These are phyloP conservation scores for Zaprionus davidi DNA, from an alignment of 1,140 invertebrate species.

Conservation along the genomic window DNA sequence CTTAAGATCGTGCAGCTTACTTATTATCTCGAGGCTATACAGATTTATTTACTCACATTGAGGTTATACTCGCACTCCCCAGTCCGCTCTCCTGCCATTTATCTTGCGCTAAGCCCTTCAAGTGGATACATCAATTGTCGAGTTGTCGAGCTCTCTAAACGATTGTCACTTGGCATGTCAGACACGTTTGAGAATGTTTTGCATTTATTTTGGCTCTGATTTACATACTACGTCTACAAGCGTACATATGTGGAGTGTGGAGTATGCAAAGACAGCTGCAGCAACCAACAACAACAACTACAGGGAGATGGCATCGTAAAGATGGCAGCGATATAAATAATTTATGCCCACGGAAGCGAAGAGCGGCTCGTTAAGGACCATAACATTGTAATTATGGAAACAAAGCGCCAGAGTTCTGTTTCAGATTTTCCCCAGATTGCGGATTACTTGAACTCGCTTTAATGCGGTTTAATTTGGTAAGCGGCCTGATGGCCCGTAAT, in stretches of 20 bases:
- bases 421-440: conserved; percentile 13
- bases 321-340: conserved; percentile 31
- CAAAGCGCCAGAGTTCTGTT: conserved; percentile 4
- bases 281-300: conserved; percentile 9
- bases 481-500: conserved; percentile 58
- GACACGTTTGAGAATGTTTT: conserved; percentile 2
- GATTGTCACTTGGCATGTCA: conserved; percentile 16
- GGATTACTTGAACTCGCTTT: conserved; percentile 15
- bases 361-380: conserved; percentile 18
- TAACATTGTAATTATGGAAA: conserved; percentile 47
- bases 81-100: not conserved
- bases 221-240: not conserved
- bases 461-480: conserved; percentile 43
- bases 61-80: not conserved
- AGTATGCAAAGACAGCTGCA: not conserved
- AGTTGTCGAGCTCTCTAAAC: conserved; percentile 4
- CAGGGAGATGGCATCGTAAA: not conserved
- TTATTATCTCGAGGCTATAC: not conserved
- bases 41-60: not conserved
- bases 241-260: not conserved
- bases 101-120: not conserved
- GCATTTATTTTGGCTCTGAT: conserved; percentile 6
- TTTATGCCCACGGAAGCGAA: conserved; percentile 20
- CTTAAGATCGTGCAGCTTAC: not conserved
- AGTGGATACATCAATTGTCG: conserved; percentile 7